Conservation (phyloP, 1,140 invertebrate species). For the Hycleus cichorii region DNA sequence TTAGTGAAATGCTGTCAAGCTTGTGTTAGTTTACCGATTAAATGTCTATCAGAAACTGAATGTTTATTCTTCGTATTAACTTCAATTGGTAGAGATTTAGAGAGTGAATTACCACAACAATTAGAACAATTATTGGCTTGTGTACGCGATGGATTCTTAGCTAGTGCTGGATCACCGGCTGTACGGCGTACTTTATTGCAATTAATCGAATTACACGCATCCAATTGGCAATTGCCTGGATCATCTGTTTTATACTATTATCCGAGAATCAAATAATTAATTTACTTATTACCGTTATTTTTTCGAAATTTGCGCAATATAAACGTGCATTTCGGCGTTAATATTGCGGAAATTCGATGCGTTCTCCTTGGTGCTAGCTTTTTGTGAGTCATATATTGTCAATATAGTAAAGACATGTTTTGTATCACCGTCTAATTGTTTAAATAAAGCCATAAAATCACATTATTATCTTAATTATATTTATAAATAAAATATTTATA, state of each 20-base stretch:
- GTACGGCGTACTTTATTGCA: slow-evolving; percentile 76
- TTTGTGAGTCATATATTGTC: no score
- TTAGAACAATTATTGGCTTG: slow-evolving; percentile 66
- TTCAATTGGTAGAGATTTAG: slow-evolving; percentile 76
- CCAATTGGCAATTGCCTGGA: slow-evolving; percentile 80
- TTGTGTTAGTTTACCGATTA: slow-evolving; percentile 69
- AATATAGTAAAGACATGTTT: no score
- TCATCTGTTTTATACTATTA: slow-evolving; percentile 86
- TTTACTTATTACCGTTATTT: no score
- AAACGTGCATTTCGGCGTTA: no score
- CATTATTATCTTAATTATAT: no score
- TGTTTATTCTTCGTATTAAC: slow-evolving; percentile 81
- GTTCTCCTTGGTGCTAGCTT: no score
- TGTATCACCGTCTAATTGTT: no score
- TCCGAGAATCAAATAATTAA: slow-evolving; percentile 52
- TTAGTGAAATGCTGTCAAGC: slow-evolving; percentile 79
- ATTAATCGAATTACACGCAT: slow-evolving; percentile 80
- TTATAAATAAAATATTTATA: no score
- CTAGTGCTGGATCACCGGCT: slow-evolving; percentile 53
- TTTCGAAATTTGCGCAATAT: no score
- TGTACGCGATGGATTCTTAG: slow-evolving; percentile 78
- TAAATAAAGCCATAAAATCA: no score
- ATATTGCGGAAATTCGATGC: no score
- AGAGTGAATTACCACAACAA: slow-evolving; percentile 68
- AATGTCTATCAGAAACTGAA: slow-evolving; percentile 72